Base-by-base conservation (phyloP, 2,113 vertebrate species). In the Salvelinus alpinus region DNA sequence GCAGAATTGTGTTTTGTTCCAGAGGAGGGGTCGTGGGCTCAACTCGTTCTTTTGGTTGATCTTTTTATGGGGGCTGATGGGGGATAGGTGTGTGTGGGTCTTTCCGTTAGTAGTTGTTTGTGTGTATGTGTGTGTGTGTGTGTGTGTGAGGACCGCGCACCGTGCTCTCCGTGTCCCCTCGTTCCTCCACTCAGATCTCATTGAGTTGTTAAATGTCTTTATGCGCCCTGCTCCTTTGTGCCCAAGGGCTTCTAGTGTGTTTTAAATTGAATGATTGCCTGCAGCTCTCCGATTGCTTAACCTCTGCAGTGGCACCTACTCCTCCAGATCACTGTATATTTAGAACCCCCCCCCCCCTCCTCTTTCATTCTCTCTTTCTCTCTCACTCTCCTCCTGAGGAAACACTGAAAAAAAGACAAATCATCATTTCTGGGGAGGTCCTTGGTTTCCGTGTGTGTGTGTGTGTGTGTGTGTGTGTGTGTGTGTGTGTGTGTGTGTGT, bases 201-300 rank as follows among this genome's bases (percentile, higher is more conserved):
- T 90, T 83, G 87, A 92, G 89, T 90, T 91, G 90, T 93, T 92
- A 92, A 88, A 90, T 91, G 89, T 90, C 89, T 92, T 90, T 88
- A 92, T 84, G 87, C 77, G 82, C 86, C 89, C 86, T 81, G 84
- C 86, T 91, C 84, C 77, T 84, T 83, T 25, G 79, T 71, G 16
- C 89, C 87, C 86, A 83, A 86, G 82, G 91, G 90, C 87, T 90
- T 90, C 89, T 60, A 86, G 90, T 80, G 89, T 76, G 87, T 90
- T 91, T 93, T 92, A 92, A 93, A 93, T 90, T 92, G 93, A 94
- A 92, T 91, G 92, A 92, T 93, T 90, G 91, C 92, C 92, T 90
- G 88, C 89, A 92, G 92, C 89, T 88, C 84, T 89, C 77, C 78
- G 90, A 91, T 90, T 91, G 89, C 90, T 92, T 92, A 91, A 93